Conservation (phyloP, 2,113 vertebrate species). For the Grammomys dolichurus region DNA sequence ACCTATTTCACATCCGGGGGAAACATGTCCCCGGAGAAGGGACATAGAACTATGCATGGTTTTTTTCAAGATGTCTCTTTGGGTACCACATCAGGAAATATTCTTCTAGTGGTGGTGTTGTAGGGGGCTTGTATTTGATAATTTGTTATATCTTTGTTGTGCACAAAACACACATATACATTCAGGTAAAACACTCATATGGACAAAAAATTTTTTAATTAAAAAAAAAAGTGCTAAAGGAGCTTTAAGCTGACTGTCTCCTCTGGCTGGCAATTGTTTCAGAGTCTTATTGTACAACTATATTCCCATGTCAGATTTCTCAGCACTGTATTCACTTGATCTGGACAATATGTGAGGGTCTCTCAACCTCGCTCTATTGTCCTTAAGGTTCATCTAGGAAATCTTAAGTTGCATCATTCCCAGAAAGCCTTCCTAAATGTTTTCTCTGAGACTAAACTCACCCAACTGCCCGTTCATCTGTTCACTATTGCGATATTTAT, state of each 20-base stretch:
- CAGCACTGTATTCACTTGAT: background rate
- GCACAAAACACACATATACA: background rate
- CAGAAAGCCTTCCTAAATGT: conserved; percentile 30
- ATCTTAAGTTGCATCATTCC: background rate
- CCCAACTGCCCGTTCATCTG: conserved; percentile 7
- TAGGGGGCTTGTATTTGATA: background rate
- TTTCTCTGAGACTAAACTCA: background rate
- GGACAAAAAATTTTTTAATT: background rate
- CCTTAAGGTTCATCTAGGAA: background rate
- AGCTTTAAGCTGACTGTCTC: background rate
- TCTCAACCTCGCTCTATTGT: conserved; percentile 11
- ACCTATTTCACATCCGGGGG: conserved; percentile 79
- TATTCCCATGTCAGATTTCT: conserved; percentile 37
- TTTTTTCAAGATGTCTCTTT: conserved; percentile 66
- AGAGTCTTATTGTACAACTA: background rate
- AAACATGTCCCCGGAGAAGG: conserved; percentile 77
- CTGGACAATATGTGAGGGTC: background rate
- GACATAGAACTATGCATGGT: conserved; percentile 65
- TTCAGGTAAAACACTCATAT: background rate
- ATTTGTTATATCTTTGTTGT: background rate
- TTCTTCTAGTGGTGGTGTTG: conserved; percentile 1
- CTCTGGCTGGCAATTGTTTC: conserved; percentile 9
- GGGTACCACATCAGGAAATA: conserved; percentile 37
- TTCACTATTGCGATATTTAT: background rate
- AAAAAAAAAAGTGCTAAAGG: background rate